These are phyloP conservation scores for Rafetus swinhoei DNA, from an alignment of 2,113 vertebrate genomes.

Conservation along the genomic window DNA sequence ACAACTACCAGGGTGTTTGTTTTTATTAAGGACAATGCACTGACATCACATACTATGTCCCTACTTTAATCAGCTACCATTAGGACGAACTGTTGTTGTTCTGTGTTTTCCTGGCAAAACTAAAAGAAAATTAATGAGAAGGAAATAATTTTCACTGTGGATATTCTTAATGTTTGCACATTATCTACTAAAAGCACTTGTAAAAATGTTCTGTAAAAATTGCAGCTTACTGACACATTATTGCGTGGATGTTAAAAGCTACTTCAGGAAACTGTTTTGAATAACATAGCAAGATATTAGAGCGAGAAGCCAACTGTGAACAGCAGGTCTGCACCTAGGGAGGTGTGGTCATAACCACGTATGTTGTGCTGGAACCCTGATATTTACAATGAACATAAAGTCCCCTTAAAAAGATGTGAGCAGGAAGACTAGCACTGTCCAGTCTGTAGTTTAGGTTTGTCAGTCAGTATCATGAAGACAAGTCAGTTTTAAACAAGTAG, in stretches of 20 bases:
- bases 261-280: background rate
- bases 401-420: background rate
- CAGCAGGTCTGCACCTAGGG: background rate
- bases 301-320: background rate
- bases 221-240: background rate
- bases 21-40: background rate
- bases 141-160: background rate
- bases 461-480: background rate
- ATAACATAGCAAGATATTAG: background rate
- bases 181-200: background rate
- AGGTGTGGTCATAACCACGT: background rate
- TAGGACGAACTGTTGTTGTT: background rate
- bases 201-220: background rate
- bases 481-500: background rate
- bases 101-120: background rate
- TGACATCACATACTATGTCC: background rate
- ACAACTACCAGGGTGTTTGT: background rate
- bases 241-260: background rate
- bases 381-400: background rate
- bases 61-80: background rate
- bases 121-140: background rate
- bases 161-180: background rate
- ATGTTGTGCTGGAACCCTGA: background rate
- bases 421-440: rapidly evolving
- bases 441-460: background rate